Evolutionary conservation across 2,113 vertebrate species (phyloP), one percentile per base, ranked within the genome.

Genomic region (Rhinogobius similis): DNA sequence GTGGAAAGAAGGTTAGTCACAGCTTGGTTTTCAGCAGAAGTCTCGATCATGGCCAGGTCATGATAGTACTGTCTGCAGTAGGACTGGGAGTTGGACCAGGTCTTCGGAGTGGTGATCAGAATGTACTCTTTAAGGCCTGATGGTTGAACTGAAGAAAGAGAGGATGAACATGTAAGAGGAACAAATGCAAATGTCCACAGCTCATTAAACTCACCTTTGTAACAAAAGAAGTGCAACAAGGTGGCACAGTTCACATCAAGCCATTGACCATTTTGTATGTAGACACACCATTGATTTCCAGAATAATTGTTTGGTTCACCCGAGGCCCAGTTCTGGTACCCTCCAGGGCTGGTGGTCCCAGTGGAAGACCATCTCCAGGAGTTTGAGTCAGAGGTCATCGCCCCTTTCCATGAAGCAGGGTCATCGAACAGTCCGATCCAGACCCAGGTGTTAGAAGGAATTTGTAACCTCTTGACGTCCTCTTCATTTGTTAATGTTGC

Each of bases 361-460:
- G 61, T 62, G n/a, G 61, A 20, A 21, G 61, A 62, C 61, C 61
- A 62, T 39, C 61, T 39, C 61, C 61, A 62, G 18, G 61, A 62
- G 61, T 38, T 62, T 13, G 61, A 39, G 10, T n/a, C n/a, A n/a
- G n/a, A n/a, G n/a, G n/a, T n/a, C n/a, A n/a, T n/a, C n/a, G n/a
- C n/a, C n/a, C n/a, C n/a, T n/a, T n/a, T n/a, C n/a, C n/a, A 62
- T 20, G 59, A 38, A 12, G 18, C 36, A 10, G 32, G 59, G 11
- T 62, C 32, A 21, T 62, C 59, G n/a, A 38, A 38, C 59, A 62
- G 29, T n/a, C 59, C 59, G n/a, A 62, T 62, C 59, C 59, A 62
- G 29, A 9, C 36, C 29, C 5, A 27, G 14, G 55, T 20, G 1
- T 1, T 4, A 20, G 0, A 1, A 16, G 24, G 24, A 29, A 16